A percentile compares a stretch with the other conserved stretches of the same genome.
Evolutionary conservation across 2,113 vertebrate genomes (phyloP).

Genomic region (Cinclus mexicanus): DNA sequence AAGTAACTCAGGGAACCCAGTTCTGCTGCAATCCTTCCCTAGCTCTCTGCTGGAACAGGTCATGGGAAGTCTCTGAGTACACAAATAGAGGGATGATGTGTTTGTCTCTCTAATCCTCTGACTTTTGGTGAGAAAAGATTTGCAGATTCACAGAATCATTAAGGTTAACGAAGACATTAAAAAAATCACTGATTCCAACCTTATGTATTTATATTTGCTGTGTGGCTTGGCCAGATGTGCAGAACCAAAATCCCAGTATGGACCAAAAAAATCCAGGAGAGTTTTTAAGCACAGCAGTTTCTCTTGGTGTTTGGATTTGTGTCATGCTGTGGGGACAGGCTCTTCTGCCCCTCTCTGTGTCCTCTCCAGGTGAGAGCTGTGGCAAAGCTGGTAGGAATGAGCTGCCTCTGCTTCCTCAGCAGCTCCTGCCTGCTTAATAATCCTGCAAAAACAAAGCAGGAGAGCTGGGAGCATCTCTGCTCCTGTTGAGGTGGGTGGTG

Average conservation of each 20-base stretch:
- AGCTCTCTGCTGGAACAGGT: neutral
- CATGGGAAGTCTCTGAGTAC: neutral
- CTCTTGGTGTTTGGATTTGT: neutral
- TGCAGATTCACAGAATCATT: neutral
- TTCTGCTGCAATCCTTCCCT: neutral
- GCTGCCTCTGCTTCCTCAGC: neutral
- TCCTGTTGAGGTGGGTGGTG: neutral
- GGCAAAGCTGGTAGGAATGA: neutral
- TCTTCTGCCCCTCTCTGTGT: neutral
- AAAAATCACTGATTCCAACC: neutral
- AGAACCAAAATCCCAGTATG: neutral
- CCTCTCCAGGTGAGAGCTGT: neutral
- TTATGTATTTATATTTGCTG: neutral
- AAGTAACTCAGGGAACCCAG: neutral
- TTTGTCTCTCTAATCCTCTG: neutral
- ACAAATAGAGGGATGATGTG: neutral
- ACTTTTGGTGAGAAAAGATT: neutral
- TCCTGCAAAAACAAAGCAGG: neutral
- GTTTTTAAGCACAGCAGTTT: neutral
- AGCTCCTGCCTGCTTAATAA: neutral
- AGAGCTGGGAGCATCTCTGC: neutral
- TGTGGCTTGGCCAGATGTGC: neutral
- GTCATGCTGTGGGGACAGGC: fast-evolving
- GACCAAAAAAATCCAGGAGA: neutral
- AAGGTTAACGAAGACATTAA: neutral